Evolutionary conservation across 1,140 invertebrate genomes (phyloP), one percentile per base, ranked within the genome.

Genomic region (Tetranychus urticae): DNA sequence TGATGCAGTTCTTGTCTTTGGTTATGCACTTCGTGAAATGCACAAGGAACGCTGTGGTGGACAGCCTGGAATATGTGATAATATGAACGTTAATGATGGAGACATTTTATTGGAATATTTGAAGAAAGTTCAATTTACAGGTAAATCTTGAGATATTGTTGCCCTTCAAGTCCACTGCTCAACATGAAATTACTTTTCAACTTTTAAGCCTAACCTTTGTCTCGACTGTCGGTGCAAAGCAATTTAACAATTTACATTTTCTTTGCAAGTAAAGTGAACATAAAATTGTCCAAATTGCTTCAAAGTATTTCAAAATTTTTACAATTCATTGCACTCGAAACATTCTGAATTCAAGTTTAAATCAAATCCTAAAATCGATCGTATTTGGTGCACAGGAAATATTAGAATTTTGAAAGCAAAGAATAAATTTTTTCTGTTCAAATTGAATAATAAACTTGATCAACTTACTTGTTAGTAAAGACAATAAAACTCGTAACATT

Each of bases 1-100:
- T 36, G 88, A 92, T 71, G 87, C 88, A 34, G 87, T 91, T 0
- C 81, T 90, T 81, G 85, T 86, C 2, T 90, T 92, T 70, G 87
- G 84, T 35, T 82, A 87, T 67, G 86, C 88, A 56, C 80, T 92
- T 65, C 78, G 85, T 66, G 81, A 86, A 65, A 90, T 93, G 85
- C 88, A 93, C 68, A 68, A 66, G 8, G 81, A 83, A 47, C 68
- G 86, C 14, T 94, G 90, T 69, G 65, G 80, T 1, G 72, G 73
- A 34, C 14, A 37, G 45, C 73, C 77, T 1, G 86, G 87, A 12
- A 73, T 93, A 1, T 94, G 90, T 71, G 78, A 81, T 5, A 79
- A 80, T 36, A 93, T 93, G 88, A 81, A 82, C 66, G 87, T 88
- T 0, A 84, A 83, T 1, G 85, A 88, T 69, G 89, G 90, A 1